phyloP scores from a whole-genome alignment of 2,888 invertebrate species.

The Scelioninae gen. 1 region DNA sequence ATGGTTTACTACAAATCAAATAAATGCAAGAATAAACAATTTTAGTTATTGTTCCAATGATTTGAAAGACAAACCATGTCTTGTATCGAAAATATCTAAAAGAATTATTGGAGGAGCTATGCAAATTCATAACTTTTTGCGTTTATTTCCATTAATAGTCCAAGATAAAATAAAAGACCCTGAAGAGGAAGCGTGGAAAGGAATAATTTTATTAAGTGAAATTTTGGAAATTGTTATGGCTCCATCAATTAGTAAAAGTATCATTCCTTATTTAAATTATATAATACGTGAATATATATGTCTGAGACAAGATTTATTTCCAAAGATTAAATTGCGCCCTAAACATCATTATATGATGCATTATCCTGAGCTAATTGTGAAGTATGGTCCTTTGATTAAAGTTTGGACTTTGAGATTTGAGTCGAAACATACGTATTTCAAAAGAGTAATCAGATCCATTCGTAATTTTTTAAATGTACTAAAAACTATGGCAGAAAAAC shows the following conservation, averaged over 20 bases:
- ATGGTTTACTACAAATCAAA: constrained; percentile 58
- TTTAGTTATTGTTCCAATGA: constrained; percentile 60
- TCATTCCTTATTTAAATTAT: neutral
- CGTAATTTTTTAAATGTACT: constrained; percentile 25
- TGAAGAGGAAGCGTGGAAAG: neutral
- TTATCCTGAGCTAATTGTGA: too few species aligned
- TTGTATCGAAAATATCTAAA: constrained; percentile 5
- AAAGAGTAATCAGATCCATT: neutral
- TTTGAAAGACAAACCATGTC: constrained; percentile 58
- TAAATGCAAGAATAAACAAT: constrained; percentile 13
- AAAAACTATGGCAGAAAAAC: constrained; percentile 43
- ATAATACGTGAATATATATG: neutral
- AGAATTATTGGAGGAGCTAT: constrained; percentile 63
- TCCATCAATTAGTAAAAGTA: constrained; percentile 1
- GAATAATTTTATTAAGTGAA: constrained; percentile 3
- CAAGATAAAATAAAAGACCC: neutral
- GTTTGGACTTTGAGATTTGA: neutral
- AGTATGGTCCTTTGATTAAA: neutral
- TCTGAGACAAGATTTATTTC: neutral
- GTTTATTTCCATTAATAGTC: constrained; percentile 25
- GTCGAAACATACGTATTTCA: neutral
- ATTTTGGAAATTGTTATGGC: neutral
- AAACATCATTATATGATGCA: too few species aligned
- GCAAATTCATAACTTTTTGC: constrained; percentile 63
- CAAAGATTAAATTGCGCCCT: neutral